Base-by-base conservation (phyloP, 2,113 vertebrate species). In the Tachysurus fulvidraco region DNA sequence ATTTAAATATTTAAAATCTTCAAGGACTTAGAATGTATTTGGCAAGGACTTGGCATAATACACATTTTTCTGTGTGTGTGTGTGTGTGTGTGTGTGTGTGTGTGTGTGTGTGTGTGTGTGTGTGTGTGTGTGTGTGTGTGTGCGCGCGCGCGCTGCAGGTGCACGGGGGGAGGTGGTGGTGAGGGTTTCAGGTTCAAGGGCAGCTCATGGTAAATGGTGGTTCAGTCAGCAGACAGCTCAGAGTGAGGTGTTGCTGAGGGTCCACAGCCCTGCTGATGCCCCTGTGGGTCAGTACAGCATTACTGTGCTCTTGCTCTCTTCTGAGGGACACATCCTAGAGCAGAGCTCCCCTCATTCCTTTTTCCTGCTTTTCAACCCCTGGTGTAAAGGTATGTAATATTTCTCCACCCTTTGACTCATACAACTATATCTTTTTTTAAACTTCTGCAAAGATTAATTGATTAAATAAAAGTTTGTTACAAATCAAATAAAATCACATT, bases 321-420 rank as follows among this genome's bases (percentile, higher is more conserved):
- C 89, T 0, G 93, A 93, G 0, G 92, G 88, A 89, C 93, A 80
- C 89, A 85, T 94, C 3, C 21, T 91, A 84, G 93, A 93, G 82
- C 46, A 92, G 90, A 91, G 91, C 30, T 65, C 92, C 10, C 60
- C 94, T 92, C 89, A 93, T 0, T 89, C 92, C 21, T 97, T 99
- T 89, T 90, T 96, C 88, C 89, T 99, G 69, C 96, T 99, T 83
- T 99, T 97, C 81, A 99, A 99, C 85, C 97, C 98, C 0, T 99
- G 98, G 98, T 96, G 95, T 90, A 93, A 94, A 96, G 97, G 98
- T 99, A 93, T 90, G 89, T 46, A 62, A 50, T 55, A 52, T 19
- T n/a, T 71, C 64, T 81, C 4, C 28, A 14, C 0, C 12, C 46
- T 73, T 67, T 50, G 21, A 25, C 23, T 44, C 13, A 30, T 36